Conservation (phyloP, 2,113 vertebrate species). For the Chamaetylas fuelleborni region DNA sequence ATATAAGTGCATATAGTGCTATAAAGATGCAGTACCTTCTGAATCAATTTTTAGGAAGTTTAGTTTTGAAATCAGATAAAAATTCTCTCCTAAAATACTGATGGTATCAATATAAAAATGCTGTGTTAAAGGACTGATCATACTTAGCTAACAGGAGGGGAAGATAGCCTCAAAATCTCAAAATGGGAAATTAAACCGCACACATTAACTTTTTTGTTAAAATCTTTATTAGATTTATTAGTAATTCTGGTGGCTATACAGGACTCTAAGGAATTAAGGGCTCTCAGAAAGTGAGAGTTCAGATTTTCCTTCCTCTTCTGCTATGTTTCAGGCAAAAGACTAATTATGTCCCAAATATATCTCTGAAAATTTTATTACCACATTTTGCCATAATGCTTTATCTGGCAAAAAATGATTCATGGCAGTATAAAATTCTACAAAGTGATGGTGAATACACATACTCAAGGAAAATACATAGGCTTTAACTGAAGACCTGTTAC, state of each 20-base stretch:
- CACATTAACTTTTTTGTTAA: not conserved
- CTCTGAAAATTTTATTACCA: not conserved
- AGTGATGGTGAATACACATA: not conserved
- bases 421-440: not conserved
- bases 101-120: not conserved
- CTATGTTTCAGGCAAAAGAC: not conserved
- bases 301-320: not conserved
- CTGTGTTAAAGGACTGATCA: not conserved
- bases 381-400: not conserved
- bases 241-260: not conserved
- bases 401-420: not conserved
- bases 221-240: not conserved
- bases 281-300: not conserved
- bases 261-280: not conserved
- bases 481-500: slow-evolving; percentile 15
- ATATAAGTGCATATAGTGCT: not conserved
- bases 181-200: not conserved
- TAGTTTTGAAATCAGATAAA: not conserved
- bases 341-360: not conserved
- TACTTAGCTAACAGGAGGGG: not conserved
- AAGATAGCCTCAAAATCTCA: not conserved
- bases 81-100: not conserved
- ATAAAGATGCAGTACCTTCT: not conserved
- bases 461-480: not conserved
- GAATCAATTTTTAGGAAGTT: not conserved